Conservation (phyloP, 30 jellyfish, hydroid and myxozoan species). For the Pelagia noctiluca region DNA sequence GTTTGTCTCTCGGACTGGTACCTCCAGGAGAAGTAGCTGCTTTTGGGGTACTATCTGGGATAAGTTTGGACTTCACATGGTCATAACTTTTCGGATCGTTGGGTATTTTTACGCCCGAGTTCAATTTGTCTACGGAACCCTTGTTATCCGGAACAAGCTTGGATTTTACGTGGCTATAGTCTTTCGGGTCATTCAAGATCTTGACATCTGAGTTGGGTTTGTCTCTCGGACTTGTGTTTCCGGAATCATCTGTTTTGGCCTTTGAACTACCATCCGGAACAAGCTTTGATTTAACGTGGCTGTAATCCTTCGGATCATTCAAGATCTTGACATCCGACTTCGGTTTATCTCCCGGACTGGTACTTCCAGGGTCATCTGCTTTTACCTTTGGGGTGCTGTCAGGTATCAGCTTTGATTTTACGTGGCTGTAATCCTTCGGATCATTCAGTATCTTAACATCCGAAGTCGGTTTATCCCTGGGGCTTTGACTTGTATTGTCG, state of each 20-base stretch:
- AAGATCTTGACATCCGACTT: conserved; percentile 47
- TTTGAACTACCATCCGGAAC: conserved; percentile 43
- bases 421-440: conserved; percentile 44
- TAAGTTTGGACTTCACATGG: conserved; percentile 40
- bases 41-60: conserved; percentile 40
- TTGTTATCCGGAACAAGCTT: conserved; percentile 7
- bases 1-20: conserved; percentile 9
- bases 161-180: conserved; percentile 57
- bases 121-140: not conserved
- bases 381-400: conserved; percentile 39
- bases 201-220: conserved; percentile 38
- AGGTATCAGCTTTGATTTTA: conserved; percentile 33
- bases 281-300: conserved; percentile 46
- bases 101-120: conserved; percentile 29
- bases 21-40: not conserved
- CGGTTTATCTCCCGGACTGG: conserved; percentile 43
- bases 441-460: conserved; percentile 24
- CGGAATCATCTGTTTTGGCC: conserved; percentile 8
- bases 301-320: conserved; percentile 58
- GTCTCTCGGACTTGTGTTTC: conserved; percentile 11
- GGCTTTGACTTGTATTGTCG: not conserved
- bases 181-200: conserved; percentile 51
- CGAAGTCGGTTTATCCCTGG: not conserved
- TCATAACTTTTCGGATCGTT: conserved; percentile 59
- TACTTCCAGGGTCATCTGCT: conserved; percentile 12